A percentile compares a stretch with the other conserved stretches of the same genome.
phyloP scores from a whole-genome alignment of 2,797 vertebrate genomes.

The Aplochiton taeniatus region DNA sequence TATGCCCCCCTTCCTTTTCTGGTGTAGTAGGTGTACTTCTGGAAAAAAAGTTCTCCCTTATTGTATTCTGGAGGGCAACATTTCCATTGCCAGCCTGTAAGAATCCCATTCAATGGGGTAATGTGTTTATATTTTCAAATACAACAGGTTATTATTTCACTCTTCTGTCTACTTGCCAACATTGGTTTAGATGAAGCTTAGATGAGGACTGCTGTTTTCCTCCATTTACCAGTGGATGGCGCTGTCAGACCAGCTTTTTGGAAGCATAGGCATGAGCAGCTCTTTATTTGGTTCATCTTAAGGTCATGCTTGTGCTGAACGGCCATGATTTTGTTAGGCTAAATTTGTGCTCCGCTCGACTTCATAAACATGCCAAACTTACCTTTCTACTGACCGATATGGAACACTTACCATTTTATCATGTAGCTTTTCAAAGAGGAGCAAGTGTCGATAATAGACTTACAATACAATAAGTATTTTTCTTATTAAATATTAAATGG shows the following conservation, averaged over 20 bases:
- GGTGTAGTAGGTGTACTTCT: no score
- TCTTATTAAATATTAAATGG: no score
- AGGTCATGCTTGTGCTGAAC: slow-evolving; percentile 50
- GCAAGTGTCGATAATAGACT: no score
- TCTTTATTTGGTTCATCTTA: slow-evolving; percentile 38
- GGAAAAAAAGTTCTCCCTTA: no score
- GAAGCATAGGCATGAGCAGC: slow-evolving; percentile 7
- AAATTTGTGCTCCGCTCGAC: slow-evolving; percentile 21
- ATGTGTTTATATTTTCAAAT: background rate
- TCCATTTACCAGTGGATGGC: slow-evolving; percentile 58
- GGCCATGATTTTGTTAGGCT: slow-evolving; percentile 33
- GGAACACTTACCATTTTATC: no score
- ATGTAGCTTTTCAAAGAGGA: no score
- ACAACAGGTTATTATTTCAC: no score
- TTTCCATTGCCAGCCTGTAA: no score
- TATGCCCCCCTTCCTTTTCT: no score
- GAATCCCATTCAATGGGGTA: background rate
- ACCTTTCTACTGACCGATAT: no score
- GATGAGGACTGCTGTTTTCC: slow-evolving; percentile 20
- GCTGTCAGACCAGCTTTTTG: slow-evolving; percentile 38
- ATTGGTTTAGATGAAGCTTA: background rate
- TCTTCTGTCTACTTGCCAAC: background rate
- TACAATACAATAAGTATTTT: no score
- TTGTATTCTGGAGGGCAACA: no score
- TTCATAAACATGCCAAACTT: slow-evolving; percentile 6